A percentile compares a stretch with the other conserved stretches of the same genome.
Conservation (phyloP, 1,140 invertebrate genomes). For the Tetramorium alpestre region DNA sequence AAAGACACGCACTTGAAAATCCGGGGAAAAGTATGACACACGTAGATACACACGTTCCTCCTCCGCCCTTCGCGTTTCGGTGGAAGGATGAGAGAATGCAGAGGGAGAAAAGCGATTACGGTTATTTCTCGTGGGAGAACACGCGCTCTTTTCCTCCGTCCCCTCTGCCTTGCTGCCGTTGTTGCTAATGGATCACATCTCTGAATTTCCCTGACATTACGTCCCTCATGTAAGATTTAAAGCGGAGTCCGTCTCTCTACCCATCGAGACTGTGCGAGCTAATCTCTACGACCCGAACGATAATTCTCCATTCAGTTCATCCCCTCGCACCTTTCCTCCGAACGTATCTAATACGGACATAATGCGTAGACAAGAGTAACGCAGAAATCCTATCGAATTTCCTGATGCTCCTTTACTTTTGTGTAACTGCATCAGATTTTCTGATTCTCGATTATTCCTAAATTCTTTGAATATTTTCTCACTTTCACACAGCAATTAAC, state of each 20-base stretch:
- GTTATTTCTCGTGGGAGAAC: constrained; percentile 79
- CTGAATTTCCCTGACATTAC: constrained; percentile 79
- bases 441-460: not conserved
- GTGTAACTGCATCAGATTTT: not conserved
- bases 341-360: constrained; percentile 24
- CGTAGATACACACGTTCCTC: not conserved
- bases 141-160: constrained; percentile 51
- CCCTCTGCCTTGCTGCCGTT: constrained; percentile 59
- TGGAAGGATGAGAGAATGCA: constrained; percentile 17
- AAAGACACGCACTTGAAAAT: constrained; percentile 4
- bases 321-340: not conserved
- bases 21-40: not conserved
- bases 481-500: not conserved
- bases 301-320: constrained; percentile 38
- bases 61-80: not conserved
- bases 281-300: constrained; percentile 67
- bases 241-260: constrained; percentile 64
- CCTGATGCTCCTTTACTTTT: not conserved
- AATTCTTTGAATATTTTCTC: not conserved
- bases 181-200: constrained; percentile 81
- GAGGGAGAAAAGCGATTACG: constrained; percentile 75
- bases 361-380: constrained; percentile 15
- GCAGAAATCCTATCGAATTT: not conserved
- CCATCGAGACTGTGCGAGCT: constrained; percentile 64
- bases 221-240: constrained; percentile 80